phyloP scores from a whole-genome alignment of 2,113 vertebrate genomes.

The Stegostoma tigrinum region DNA sequence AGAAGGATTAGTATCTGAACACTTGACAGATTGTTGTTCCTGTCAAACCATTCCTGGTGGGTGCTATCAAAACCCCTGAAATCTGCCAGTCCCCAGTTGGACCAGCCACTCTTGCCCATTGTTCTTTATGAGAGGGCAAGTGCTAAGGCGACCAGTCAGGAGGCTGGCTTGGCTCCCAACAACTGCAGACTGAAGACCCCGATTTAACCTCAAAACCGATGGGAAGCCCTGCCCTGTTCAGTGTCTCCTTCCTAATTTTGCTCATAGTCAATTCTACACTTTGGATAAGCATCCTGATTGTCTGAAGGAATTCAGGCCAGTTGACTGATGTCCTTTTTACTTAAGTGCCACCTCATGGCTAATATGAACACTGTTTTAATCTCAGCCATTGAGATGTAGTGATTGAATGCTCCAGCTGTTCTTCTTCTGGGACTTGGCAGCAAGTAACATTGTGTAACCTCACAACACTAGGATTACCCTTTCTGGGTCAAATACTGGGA shows the following conservation, averaged over 20 bases:
- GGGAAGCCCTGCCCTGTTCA: background rate
- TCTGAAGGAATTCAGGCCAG: background rate
- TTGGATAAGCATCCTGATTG: background rate
- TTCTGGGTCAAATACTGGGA: conserved; percentile 23
- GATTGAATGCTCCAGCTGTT: conserved; percentile 12
- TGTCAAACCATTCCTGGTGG: too few species aligned
- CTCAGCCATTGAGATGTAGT: background rate
- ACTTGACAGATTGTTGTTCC: too few species aligned
- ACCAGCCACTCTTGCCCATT: too few species aligned
- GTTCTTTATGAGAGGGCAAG: background rate
- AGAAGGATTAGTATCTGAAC: too few species aligned
- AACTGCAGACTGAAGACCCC: too few species aligned
- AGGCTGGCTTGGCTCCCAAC: background rate
- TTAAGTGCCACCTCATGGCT: background rate
- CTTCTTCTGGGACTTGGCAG: background rate
- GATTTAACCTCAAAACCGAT: too few species aligned
- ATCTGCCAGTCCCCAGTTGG: background rate
- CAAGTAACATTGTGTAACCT: background rate
- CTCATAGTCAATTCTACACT: background rate
- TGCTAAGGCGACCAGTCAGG: background rate
- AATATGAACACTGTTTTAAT: background rate
- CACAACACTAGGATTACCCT: background rate
- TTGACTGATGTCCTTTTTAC: background rate
- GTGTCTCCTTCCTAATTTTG: background rate
- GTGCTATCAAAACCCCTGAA: background rate